phyloP scores from a whole-genome alignment of 2,113 vertebrate species.

The Bubo bubo region DNA sequence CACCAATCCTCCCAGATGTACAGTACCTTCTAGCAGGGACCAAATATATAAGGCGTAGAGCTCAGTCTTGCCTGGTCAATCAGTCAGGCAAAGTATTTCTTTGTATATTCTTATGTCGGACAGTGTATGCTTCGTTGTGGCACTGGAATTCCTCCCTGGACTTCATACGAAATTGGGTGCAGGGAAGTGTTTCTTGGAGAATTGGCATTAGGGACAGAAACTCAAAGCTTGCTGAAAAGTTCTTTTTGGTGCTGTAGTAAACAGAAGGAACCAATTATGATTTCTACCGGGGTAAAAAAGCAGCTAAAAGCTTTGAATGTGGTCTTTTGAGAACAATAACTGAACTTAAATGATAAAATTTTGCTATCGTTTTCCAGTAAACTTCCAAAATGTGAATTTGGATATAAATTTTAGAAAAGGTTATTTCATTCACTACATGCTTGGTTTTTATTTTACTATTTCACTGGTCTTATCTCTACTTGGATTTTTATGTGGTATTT shows the following conservation, averaged over 20 bases:
- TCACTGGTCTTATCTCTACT: not conserved
- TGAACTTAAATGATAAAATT: not conserved
- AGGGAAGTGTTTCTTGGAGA: not conserved
- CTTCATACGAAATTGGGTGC: not conserved
- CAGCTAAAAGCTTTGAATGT: not conserved
- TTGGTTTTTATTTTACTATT: not conserved
- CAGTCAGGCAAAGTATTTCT: not conserved
- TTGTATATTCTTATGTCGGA: not conserved
- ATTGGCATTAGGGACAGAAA: not conserved
- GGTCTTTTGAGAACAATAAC: not conserved
- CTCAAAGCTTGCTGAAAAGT: not conserved
- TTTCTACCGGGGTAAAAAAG: not conserved
- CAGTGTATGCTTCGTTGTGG: rapidly evolving
- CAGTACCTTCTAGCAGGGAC: not conserved
- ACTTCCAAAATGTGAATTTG: not conserved
- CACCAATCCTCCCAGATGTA: not conserved
- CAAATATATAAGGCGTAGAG: not conserved
- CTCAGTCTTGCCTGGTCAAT: not conserved
- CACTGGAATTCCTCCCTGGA: not conserved
- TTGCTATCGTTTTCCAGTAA: not conserved
- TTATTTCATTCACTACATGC: not conserved
- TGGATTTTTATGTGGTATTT: not conserved
- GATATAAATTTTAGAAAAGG: not conserved
- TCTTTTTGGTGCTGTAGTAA: not conserved
- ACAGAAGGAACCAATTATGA: not conserved